A percentile compares a stretch with the other conserved stretches of the same genome.
Evolutionary conservation across 2,888 invertebrate genomes (phyloP).

Genomic region (Nephrocerus scutellatus): DNA sequence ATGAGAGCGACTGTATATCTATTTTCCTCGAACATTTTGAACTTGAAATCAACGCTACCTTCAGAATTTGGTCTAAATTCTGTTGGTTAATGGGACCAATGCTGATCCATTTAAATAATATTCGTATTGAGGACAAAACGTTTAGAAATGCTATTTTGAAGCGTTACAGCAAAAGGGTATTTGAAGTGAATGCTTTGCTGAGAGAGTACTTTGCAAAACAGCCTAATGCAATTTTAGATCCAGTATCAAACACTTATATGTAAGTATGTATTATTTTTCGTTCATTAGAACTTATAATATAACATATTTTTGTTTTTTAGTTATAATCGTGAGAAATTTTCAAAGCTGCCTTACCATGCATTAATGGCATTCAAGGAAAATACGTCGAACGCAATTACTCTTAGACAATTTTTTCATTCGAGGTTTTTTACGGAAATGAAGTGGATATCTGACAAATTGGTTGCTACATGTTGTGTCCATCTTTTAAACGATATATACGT

Average conservation of each 20-base stretch:
- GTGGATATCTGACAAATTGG: conserved; percentile 75
- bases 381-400: conserved; percentile 32
- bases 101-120: conserved; percentile 40
- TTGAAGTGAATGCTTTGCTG: conserved; percentile 19
- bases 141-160: conserved; percentile 37
- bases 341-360: conserved; percentile 75
- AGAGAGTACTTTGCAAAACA: conserved; percentile 26
- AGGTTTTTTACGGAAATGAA: conserved; percentile 66
- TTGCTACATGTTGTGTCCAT: conserved; percentile 68
- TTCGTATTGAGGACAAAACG: conserved; percentile 43
- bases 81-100: conserved; percentile 48
- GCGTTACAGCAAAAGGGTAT: conserved; percentile 31
- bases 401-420: conserved; percentile 58
- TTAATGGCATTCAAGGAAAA: conserved; percentile 47
- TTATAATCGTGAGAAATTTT: conserved; percentile 71
- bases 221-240: conserved; percentile 20
- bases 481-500: conserved; percentile 69
- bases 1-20: conserved; percentile 62
- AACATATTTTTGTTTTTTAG: conserved; percentile 46
- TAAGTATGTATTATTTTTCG: neutral
- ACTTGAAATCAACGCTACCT: conserved; percentile 39
- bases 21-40: conserved; percentile 40
- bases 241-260: conserved; percentile 19
- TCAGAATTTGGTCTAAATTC: conserved; percentile 46
- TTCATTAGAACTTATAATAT: conserved; percentile 1